Base-by-base conservation (phyloP, 2,797 vertebrate species). In the Chromis chromis region DNA sequence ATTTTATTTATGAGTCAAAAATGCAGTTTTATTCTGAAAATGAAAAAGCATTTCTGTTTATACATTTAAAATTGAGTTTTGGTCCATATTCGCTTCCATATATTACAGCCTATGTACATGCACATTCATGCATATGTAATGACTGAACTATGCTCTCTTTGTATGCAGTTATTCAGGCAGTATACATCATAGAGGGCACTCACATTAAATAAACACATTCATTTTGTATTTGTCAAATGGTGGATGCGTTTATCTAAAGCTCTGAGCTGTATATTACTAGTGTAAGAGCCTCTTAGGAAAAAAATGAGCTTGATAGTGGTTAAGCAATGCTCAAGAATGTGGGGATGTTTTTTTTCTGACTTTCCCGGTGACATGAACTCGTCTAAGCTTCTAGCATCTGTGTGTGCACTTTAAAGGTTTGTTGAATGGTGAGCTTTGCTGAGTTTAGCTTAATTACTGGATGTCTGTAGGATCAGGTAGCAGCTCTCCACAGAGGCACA, bases 291-390 rank as follows among this genome's bases (percentile, higher is more conserved):
- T 68, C 11, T 49, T 50, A 13, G 22, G 5, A 42, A 46, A 28
- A n/a, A 61, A 72, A 49, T 27, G 1, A 25, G n/a, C 17, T 42
- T 3, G 4, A 7, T 63, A 1, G 6, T 63, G 24, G 17, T 69
- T n/a, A 21, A 54, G 39, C 22, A 59, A 28, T 1, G 24, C 8
- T 28, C 52, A n/a, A 8, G 8, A 21, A 10, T 48, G 46, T 1
- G 22, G 60, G 21, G 27, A 55, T 36, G n/a, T n/a, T 54, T 46
- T 36, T 54, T 36, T 49, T 42, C n/a, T 69, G 17, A 36, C 13
- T 21, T 56, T 16, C 31, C 50, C n/a, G 19, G 25, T 58, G 40
- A 65, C 31, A 22, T 7, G 19, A 36, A 49, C 17, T 5, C 16
- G 2, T 7, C 2, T 5, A 39, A 48, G 5, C 0, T 11, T 63